phyloP scores from a whole-genome alignment of 2,888 invertebrate species.

The Drosophila birchii region DNA sequence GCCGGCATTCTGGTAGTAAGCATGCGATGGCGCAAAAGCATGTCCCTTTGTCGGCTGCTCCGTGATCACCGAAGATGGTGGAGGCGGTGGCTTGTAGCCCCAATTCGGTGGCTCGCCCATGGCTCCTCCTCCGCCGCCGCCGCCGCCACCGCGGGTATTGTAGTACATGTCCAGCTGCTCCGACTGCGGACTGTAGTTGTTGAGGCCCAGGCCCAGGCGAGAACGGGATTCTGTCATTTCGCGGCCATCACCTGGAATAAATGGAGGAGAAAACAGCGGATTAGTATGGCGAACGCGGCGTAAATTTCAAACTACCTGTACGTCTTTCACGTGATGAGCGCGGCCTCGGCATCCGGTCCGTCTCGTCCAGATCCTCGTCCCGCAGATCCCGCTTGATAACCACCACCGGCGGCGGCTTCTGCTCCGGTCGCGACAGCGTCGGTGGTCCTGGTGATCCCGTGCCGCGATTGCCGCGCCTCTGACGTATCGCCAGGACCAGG shows the following conservation, averaged over 20 bases:
- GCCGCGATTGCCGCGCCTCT: conserved; percentile 89
- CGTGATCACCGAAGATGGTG: conserved; percentile 92
- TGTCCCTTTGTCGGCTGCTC: conserved; percentile 96
- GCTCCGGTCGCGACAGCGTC: conserved; percentile 89
- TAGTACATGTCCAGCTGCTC: conserved; percentile 92
- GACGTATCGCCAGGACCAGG: conserved; percentile 96
- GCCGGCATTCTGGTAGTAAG: conserved; percentile 92
- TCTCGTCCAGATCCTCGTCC: conserved; percentile 91
- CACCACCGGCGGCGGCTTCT: conserved; percentile 95
- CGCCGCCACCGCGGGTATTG: conserved; percentile 88
- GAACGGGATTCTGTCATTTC: conserved; percentile 92
- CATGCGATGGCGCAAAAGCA: conserved; percentile 89
- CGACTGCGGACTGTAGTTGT: conserved; percentile 88
- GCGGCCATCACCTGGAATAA: conserved; percentile 89
- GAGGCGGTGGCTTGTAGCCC: conserved; percentile 85
- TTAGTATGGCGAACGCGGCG: conserved; percentile 81
- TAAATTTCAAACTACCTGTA: conserved; percentile 84
- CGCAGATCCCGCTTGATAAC: conserved; percentile 95
- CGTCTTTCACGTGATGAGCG: conserved; percentile 85
- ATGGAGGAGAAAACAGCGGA: conserved; percentile 39
- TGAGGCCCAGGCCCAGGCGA: conserved; percentile 89
- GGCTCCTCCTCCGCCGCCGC: conserved; percentile 72
- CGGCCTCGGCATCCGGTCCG: conserved; percentile 86
- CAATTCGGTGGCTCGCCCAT: conserved; percentile 85
- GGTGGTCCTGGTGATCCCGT: conserved; percentile 84